Evolutionary conservation across 2,113 vertebrate species (phyloP).

Genomic region (Haliaeetus leucogaster): DNA sequence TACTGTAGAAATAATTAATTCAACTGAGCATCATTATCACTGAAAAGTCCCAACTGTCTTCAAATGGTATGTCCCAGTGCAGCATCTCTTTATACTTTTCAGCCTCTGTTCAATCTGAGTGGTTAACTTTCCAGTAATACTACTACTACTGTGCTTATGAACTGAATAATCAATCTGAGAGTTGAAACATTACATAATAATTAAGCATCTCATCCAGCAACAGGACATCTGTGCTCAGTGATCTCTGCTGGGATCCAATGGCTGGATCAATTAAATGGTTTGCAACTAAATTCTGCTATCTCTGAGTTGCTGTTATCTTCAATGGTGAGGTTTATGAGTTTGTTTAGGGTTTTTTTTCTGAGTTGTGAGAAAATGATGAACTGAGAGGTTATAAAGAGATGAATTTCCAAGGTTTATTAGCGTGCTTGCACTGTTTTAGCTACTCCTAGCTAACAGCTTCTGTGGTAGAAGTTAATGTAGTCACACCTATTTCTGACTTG

Average conservation of each 20-base stretch:
- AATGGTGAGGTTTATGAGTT: rapidly evolving
- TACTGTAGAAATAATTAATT: not conserved
- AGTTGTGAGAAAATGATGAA: not conserved
- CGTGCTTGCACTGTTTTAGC: not conserved
- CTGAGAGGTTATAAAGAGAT: not conserved
- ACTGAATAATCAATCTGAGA: not conserved
- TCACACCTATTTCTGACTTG: not conserved
- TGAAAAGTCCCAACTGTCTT: not conserved
- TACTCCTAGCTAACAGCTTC: not conserved
- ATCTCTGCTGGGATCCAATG: not conserved
- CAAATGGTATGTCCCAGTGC: not conserved
- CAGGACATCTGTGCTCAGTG: not conserved
- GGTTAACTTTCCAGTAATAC: not conserved
- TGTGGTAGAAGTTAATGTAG: not conserved
- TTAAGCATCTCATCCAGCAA: not conserved
- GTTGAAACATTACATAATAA: not conserved
- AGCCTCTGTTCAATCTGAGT: not conserved
- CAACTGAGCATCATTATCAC: not conserved
- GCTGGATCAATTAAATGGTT: not conserved
- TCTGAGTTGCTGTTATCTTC: not conserved
- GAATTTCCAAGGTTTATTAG: not conserved
- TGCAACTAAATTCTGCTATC: not conserved
- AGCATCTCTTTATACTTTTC: not conserved
- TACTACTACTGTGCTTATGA: not conserved
- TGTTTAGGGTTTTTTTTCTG: not conserved